Evolutionary conservation across 2,888 invertebrate species (phyloP), one percentile per base, ranked within the genome.

Genomic region (Caenorhabditis wallacei): DNA sequence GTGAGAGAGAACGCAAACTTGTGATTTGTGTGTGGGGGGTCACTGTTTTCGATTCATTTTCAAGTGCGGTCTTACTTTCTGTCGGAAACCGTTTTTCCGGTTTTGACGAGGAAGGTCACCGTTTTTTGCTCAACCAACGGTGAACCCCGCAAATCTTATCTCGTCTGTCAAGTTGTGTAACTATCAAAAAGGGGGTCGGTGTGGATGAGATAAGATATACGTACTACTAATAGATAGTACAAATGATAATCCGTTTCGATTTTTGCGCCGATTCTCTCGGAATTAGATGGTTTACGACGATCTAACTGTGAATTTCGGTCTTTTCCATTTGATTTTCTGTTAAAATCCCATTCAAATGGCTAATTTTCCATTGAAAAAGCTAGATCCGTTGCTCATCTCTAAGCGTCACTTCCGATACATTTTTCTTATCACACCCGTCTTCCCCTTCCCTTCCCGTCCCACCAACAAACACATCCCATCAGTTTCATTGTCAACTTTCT

Each of bases 81-180:
- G 13, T 40, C 40, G 40, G 40, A 40, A 10, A 40, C 40, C 10
- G 30, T 30, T 40, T 2, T 54, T 54, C 54, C 54, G 54, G 54
- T 54, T 54, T 51, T 51, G 20, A 20, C 54, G 10, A 40, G 40
- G 40, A 51, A 22, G 51, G 30, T 5, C 30, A 30, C 30, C 3
- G 30, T 40, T 13, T 2, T 16, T 13, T 11, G 5, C 13, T 18
- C 30, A 30, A 7, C 20, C 20, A 2, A 1, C 26, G 20, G 18
- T 20, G n/a, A n/a, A n/a, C n/a, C n/a, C n/a, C n/a, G n/a, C n/a
- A n/a, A 37, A 59, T 59, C 57, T 59, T 37, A 59, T 59, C 57
- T 59, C n/a, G 1, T 20, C 13, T 59, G 59, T 59, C 59, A 59
- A 20, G 37, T 59, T 59, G 59, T 40, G 59, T 59, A 59, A 59